Base-by-base conservation (phyloP, 2,113 vertebrate species). In the Lycaon pictus region DNA sequence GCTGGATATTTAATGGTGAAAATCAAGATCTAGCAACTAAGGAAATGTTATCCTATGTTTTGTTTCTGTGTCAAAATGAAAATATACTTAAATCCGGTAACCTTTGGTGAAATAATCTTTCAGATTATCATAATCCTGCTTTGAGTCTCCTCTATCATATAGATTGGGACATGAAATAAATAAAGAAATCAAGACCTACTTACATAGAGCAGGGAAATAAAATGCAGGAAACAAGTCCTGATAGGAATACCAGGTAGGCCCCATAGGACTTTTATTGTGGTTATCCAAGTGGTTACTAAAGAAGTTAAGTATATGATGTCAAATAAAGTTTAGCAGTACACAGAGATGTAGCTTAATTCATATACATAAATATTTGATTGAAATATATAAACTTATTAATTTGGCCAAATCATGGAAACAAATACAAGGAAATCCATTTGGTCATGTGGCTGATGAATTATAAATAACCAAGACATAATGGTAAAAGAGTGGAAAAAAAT, bases 381-480 rank as follows among this genome's bases (percentile, higher is more conserved):
- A 80, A 88, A 93, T 97, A 96, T 32, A 43, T 95, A 77, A 98
- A 97, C 55, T 95, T 98, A 55, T 74, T 95, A 87, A 93, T 97
- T 90, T 90, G 88, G 71, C 72, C 96, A 97, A 76, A 95, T 86
- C 76, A 86, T 77, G 88, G 92, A 96, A 98, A 97, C 23, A 94
- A 97, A 82, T 92, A 86, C 67, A 97, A 97, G 79, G 65, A 96
- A 93, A 95, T 96, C 94, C 81, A 51, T 91, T 96, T 98, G 97
- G 90, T 98, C 94, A 97, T 89, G 82, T 95, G 81, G 86, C 81
- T 97, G 97, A 95, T 93, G 56, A 87, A 56, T 95, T 96, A 98
- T 98, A 99, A 99, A 99, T 98, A 98, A 98, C 97, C 92, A 97
- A 91, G 98, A 98, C 65, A 96, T 97, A 96, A 98, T 71, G 98